A percentile compares a stretch with the other conserved stretches of the same genome.
These are phyloP conservation scores for Ormyrus labotus DNA, from an alignment of 2,888 invertebrate species.

Conservation along the genomic window DNA sequence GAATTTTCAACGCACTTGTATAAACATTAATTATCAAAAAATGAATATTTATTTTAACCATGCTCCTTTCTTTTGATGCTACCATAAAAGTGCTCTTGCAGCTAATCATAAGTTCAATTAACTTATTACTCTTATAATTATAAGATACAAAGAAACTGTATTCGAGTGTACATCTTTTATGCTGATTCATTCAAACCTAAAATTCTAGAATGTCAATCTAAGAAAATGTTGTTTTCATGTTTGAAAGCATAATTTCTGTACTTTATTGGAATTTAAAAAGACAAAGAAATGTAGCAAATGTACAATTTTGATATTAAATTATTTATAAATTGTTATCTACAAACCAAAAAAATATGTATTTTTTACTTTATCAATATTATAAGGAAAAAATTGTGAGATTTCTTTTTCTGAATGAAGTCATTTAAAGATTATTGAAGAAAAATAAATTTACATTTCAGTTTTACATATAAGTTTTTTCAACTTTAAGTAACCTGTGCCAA, in stretches of 20 bases:
- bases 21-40: conserved; percentile 7
- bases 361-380: too few species aligned
- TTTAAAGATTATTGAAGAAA: conserved; percentile 20
- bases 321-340: not conserved
- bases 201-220: conserved; percentile 29
- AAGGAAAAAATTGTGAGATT: too few species aligned
- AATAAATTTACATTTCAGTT: conserved; percentile 15
- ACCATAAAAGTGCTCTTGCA: too few species aligned
- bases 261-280: too few species aligned
- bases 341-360: too few species aligned
- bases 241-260: too few species aligned
- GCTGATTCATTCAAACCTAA: conserved; percentile 17
- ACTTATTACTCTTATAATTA: conserved; percentile 15
- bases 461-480: not conserved
- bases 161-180: conserved; percentile 24
- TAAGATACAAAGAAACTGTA: conserved; percentile 8
- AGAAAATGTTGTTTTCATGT: not conserved
- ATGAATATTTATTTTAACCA: conserved; percentile 2
- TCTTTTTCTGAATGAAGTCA: not conserved
- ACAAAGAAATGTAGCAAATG: too few species aligned
- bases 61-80: not conserved
- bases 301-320: not conserved
- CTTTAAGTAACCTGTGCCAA: conserved; percentile 7
- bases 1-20: conserved; percentile 6
- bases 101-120: conserved; percentile 13